A percentile compares a stretch with the other conserved stretches of the same genome.
phyloP scores from a whole-genome alignment of 2,797 vertebrate species.

The Gymnocypris eckloni region DNA sequence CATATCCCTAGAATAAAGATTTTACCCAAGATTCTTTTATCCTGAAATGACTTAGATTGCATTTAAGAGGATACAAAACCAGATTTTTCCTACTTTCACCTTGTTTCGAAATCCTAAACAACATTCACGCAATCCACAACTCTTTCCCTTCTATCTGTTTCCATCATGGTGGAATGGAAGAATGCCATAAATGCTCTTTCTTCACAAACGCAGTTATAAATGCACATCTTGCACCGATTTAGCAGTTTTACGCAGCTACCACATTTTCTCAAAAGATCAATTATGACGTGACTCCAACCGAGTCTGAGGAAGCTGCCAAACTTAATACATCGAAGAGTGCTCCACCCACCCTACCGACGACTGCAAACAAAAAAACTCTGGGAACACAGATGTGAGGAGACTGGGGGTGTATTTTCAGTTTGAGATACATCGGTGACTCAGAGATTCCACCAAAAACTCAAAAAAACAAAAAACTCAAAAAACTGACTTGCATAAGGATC shows the following conservation, averaged over 20 bases:
- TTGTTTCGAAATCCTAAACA: slow-evolving; percentile 48
- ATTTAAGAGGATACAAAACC: background rate
- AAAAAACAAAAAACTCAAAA: slow-evolving; percentile 70
- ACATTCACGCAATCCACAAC: slow-evolving; percentile 62
- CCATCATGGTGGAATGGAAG: slow-evolving; percentile 59
- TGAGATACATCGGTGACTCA: slow-evolving; percentile 81
- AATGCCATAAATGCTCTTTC: slow-evolving; percentile 58
- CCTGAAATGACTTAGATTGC: background rate
- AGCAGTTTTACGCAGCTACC: slow-evolving; percentile 72
- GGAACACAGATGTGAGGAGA: slow-evolving; percentile 61
- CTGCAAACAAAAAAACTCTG: slow-evolving; percentile 68
- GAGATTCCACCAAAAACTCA: slow-evolving; percentile 74
- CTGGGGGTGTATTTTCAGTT: slow-evolving; percentile 75
- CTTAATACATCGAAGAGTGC: slow-evolving; percentile 69
- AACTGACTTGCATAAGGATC: slow-evolving; percentile 61
- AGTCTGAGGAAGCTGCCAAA: slow-evolving; percentile 76
- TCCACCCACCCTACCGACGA: slow-evolving; percentile 75
- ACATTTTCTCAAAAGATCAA: slow-evolving; percentile 80
- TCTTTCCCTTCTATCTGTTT: slow-evolving; percentile 58
- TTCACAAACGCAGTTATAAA: slow-evolving; percentile 60
- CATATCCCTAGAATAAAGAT: background rate
- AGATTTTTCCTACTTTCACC: slow-evolving; percentile 41
- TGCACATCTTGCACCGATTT: slow-evolving; percentile 78
- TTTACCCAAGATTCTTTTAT: background rate
- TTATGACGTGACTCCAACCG: slow-evolving; percentile 80